These are phyloP conservation scores for Labeo rohita DNA, from an alignment of 2,113 vertebrate genomes.

Conservation along the genomic window DNA sequence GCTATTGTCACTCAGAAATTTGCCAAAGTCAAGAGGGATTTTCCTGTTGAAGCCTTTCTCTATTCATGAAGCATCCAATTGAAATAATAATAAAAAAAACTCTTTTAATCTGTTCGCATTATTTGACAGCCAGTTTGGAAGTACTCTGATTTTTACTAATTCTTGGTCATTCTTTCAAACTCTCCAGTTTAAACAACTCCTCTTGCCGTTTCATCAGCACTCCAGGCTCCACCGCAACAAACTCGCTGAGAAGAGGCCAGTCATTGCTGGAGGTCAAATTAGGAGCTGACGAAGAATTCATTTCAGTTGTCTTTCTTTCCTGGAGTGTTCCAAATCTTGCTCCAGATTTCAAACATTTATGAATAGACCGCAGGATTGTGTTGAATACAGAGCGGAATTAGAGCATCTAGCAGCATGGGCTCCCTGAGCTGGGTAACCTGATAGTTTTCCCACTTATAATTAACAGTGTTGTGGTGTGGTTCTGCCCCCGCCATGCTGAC, in stretches of 20 bases:
- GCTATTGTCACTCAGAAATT: slow-evolving; percentile 51
- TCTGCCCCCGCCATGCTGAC: slow-evolving; percentile 44
- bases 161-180: slow-evolving; percentile 15
- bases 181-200: not conserved
- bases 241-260: not conserved
- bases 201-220: slow-evolving; percentile 8
- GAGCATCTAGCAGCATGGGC: slow-evolving; percentile 49
- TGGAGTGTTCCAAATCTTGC: not conserved
- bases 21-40: slow-evolving; percentile 60
- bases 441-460: slow-evolving; percentile 61
- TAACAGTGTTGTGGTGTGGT: slow-evolving; percentile 55
- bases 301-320: slow-evolving; percentile 1
- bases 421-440: slow-evolving; percentile 66
- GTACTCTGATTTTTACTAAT: slow-evolving; percentile 20
- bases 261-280: slow-evolving; percentile 34
- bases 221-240: not conserved
- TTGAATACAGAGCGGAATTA: slow-evolving; percentile 14
- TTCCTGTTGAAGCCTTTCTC: slow-evolving; percentile 45
- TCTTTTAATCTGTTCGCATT: slow-evolving; percentile 35
- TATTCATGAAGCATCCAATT: slow-evolving; percentile 40
- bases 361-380: slow-evolving; percentile 36
- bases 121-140: not conserved
- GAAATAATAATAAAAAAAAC: slow-evolving; percentile 41
- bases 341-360: slow-evolving; percentile 29
- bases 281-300: not conserved